phyloP scores from a whole-genome alignment of 1,140 invertebrate genomes.

The Hycleus phaleratus region DNA sequence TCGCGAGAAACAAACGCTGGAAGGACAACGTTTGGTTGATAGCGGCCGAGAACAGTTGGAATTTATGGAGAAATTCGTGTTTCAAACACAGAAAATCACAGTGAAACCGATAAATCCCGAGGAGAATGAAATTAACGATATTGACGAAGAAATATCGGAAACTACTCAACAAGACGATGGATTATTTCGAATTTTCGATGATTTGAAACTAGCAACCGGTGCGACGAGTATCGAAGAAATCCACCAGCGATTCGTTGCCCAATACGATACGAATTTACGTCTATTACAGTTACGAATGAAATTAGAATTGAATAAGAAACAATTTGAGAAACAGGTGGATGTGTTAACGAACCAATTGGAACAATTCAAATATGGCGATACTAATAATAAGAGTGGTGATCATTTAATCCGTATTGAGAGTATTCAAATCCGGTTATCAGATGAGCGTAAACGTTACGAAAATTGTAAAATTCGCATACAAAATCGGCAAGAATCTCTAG shows the following conservation, averaged over 20 bases:
- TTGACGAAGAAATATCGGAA: slow-evolving; percentile 33
- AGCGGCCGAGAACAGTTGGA: slow-evolving; percentile 61
- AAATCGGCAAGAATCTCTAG: too few species aligned
- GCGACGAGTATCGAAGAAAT: slow-evolving; percentile 66
- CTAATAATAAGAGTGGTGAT: too few species aligned
- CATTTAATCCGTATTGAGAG: too few species aligned
- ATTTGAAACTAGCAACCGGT: slow-evolving; percentile 65
- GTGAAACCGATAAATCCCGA: slow-evolving; percentile 35
- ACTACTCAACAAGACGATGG: slow-evolving; percentile 37
- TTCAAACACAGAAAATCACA: slow-evolving; percentile 41
- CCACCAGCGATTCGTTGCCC: slow-evolving; percentile 60
- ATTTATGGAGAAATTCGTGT: slow-evolving; percentile 61
- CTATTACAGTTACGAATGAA: slow-evolving; percentile 58
- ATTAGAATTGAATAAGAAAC: slow-evolving; percentile 64
- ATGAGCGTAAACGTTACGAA: too few species aligned
- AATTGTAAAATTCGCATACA: too few species aligned
- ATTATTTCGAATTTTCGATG: slow-evolving; percentile 58
- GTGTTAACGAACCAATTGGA: slow-evolving; percentile 61
- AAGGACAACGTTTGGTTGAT: slow-evolving; percentile 57
- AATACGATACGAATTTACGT: slow-evolving; percentile 60
- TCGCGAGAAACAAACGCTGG: slow-evolving; percentile 53
- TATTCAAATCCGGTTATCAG: too few species aligned
- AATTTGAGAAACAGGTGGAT: slow-evolving; percentile 59
- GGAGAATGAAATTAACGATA: slow-evolving; percentile 33
- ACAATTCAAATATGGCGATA: slow-evolving; percentile 65